Evolutionary conservation across 2,888 invertebrate genomes (phyloP).

Genomic region (Erebia aethiops): DNA sequence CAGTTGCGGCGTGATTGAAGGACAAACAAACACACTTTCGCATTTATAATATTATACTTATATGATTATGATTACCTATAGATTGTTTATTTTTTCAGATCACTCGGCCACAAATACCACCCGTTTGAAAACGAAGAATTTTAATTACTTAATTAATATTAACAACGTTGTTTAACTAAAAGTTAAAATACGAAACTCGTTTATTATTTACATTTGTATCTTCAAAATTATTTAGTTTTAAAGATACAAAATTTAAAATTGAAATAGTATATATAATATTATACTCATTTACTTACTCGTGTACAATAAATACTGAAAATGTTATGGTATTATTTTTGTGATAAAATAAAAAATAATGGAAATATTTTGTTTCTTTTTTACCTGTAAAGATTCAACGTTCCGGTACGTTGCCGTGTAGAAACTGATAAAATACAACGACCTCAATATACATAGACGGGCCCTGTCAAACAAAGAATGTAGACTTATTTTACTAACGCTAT

Average conservation of each 20-base stretch:
- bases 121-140: constrained; percentile 85
- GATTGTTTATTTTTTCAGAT: constrained; percentile 66
- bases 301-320: neutral
- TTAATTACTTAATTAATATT: constrained; percentile 51
- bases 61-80: neutral
- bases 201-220: neutral
- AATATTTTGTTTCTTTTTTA: neutral
- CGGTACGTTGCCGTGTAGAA: no score
- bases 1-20: no score
- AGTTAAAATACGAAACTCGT: neutral
- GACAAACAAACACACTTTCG: no score
- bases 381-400: no score
- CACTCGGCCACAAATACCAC: constrained; percentile 82
- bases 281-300: neutral
- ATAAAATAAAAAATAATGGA: neutral
- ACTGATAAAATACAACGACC: no score
- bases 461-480: no score
- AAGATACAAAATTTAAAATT: neutral
- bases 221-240: neutral
- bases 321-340: neutral
- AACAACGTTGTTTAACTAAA: neutral
- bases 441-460: no score
- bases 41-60: no score
- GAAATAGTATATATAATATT: neutral
- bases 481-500: no score